Conservation (phyloP, 53 echinoderm and acorn worm genomes). For the Pentamera pediparva region DNA sequence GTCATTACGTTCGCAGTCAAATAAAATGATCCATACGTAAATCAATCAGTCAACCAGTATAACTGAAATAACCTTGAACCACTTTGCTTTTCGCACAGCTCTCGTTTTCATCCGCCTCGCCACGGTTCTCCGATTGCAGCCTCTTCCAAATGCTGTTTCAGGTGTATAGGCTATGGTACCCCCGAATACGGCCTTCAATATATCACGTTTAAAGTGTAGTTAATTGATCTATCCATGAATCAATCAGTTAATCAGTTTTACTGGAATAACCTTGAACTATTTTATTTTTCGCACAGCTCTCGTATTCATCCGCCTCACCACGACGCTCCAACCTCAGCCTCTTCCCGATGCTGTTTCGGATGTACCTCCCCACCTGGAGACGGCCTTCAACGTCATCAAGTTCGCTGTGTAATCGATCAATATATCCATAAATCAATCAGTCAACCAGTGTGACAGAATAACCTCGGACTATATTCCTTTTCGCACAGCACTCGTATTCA, state of each 20-base stretch:
- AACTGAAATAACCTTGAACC: too few species aligned
- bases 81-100: slow-evolving; percentile 44
- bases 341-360: slow-evolving; percentile 78
- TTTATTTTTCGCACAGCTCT: slow-evolving; percentile 47
- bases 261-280: too few species aligned
- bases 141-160: slow-evolving; percentile 76
- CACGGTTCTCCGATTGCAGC: slow-evolving; percentile 66
- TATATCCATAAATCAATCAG: too few species aligned
- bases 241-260: too few species aligned
- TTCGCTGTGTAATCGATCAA: too few species aligned
- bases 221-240: too few species aligned
- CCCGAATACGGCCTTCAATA: slow-evolving; percentile 79
- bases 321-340: slow-evolving; percentile 65
- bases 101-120: slow-evolving; percentile 84
- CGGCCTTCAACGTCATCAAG: slow-evolving; percentile 84
- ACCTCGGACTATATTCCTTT: too few species aligned
- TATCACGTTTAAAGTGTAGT: too few species aligned
- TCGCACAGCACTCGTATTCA: slow-evolving; percentile 64
- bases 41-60: too few species aligned
- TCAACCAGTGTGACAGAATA: too few species aligned
- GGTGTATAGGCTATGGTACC: slow-evolving; percentile 78
- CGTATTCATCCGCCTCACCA: slow-evolving; percentile 85
- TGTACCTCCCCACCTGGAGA: slow-evolving; percentile 83
- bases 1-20: too few species aligned
- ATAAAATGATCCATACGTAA: too few species aligned